Percentiles rank a stretch among this genome's conserved stretches.
phyloP scores from a whole-genome alignment of 1,140 invertebrate species.

The Drosophila pallidifrons region DNA sequence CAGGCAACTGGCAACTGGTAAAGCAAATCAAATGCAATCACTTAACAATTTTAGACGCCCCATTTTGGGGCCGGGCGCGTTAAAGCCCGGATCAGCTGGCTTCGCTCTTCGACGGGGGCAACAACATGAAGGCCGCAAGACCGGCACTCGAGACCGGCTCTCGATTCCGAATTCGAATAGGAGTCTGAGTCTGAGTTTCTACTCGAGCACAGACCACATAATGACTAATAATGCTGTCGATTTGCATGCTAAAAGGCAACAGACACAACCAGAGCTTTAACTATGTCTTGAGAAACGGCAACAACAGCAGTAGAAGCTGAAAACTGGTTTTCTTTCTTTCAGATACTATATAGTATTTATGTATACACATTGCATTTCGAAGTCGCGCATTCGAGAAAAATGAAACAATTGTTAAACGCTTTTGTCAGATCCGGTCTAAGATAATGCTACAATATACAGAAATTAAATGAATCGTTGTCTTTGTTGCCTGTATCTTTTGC shows the following conservation, averaged over 20 bases:
- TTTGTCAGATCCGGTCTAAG: slow-evolving; percentile 35
- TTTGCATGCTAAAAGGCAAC: slow-evolving; percentile 59
- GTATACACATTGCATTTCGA: slow-evolving; percentile 11
- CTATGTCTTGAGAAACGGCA: slow-evolving; percentile 43
- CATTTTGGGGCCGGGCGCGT: slow-evolving; percentile 41
- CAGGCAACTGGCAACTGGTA: slow-evolving; percentile 3
- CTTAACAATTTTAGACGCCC: slow-evolving; percentile 56
- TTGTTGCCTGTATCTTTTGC: slow-evolving; percentile 17
- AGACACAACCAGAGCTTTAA: slow-evolving; percentile 7
- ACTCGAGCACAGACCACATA: slow-evolving; percentile 28
- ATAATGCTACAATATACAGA: slow-evolving; percentile 16
- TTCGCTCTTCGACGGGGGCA: slow-evolving; percentile 26
- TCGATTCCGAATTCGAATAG: not conserved
- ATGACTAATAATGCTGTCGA: slow-evolving; percentile 61
- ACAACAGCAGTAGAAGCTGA: slow-evolving; percentile 1
- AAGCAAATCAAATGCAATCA: slow-evolving; percentile 53
- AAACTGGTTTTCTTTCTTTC: slow-evolving; percentile 46
- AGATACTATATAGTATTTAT: not conserved
- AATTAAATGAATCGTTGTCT: slow-evolving; percentile 17
- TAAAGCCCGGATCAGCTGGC: slow-evolving; percentile 30
- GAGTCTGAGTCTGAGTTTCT: slow-evolving; percentile 12
- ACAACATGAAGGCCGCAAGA: slow-evolving; percentile 43
- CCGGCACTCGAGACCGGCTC: slow-evolving; percentile 6
- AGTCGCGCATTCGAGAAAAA: slow-evolving; percentile 21
- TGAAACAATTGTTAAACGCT: slow-evolving; percentile 46